Percentiles rank a stretch among this genome's conserved stretches.
These are phyloP conservation scores for Dermatemys mawii DNA, from an alignment of 2,113 vertebrate species.

Conservation along the genomic window DNA sequence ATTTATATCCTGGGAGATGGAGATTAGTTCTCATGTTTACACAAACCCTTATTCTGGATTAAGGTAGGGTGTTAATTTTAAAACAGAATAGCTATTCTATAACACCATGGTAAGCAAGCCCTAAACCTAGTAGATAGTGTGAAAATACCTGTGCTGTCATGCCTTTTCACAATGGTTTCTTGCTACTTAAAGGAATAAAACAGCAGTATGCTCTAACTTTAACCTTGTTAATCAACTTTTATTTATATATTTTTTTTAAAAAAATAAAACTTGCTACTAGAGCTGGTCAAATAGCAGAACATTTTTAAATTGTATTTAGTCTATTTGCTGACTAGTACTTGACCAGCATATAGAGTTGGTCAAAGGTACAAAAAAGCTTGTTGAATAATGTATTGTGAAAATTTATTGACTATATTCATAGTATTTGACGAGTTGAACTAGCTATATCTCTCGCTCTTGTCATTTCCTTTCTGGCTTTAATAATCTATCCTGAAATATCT, in stretches of 20 bases:
- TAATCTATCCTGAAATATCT: not conserved
- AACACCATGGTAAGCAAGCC: not conserved
- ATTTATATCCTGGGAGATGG: not conserved
- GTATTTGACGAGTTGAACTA: not conserved
- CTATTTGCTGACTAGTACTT: not conserved
- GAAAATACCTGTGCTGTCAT: not conserved
- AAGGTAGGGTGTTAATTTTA: not conserved
- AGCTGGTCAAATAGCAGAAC: not conserved
- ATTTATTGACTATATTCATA: not conserved
- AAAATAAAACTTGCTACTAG: not conserved
- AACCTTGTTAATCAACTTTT: not conserved
- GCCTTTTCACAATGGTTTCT: not conserved
- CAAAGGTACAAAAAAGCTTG: not conserved
- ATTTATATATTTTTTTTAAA: no score
- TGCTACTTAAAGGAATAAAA: not conserved
- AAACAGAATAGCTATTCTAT: not conserved
- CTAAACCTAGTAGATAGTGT: not conserved
- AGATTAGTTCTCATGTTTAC: not conserved
- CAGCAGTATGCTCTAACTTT: not conserved
- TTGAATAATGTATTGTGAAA: not conserved
- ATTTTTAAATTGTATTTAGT: not conserved
- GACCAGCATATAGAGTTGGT: not conserved
- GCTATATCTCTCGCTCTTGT: not conserved
- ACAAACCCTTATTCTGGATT: not conserved
- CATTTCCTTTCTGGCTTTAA: not conserved